phyloP scores from a whole-genome alignment of 2,797 vertebrate species.

The Spheniscus humboldti region DNA sequence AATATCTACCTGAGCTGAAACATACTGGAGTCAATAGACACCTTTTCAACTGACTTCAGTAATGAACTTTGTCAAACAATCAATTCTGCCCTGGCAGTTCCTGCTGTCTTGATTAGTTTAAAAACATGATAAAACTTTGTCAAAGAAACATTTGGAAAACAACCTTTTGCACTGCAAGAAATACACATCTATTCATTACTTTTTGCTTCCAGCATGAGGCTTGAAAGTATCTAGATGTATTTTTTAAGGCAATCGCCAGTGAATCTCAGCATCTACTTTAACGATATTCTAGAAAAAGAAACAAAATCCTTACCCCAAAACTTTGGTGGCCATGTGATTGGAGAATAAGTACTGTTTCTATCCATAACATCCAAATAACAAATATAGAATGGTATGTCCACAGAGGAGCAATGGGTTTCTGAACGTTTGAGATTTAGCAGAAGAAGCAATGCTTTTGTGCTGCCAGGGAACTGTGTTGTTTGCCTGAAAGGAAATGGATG shows the following conservation, averaged over 20 bases:
- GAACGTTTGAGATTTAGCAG: conserved; percentile 52
- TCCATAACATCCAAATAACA: conserved; percentile 84
- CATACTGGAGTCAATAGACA: not conserved
- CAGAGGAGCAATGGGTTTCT: conserved; percentile 40
- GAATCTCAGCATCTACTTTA: not conserved
- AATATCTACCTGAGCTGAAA: not conserved
- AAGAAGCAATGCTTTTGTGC: conserved; percentile 66
- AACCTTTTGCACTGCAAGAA: not conserved
- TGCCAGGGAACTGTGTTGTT: conserved; percentile 76
- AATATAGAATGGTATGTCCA: conserved; percentile 56
- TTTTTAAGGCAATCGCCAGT: not conserved
- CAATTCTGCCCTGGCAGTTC: not conserved
- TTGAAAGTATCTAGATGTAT: not conserved
- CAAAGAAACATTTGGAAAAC: not conserved
- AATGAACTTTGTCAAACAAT: conserved; percentile 7
- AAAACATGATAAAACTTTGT: not conserved
- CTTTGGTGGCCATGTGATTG: conserved; percentile 79
- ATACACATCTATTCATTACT: not conserved
- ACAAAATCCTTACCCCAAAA: conserved; percentile 85
- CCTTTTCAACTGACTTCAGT: not conserved
- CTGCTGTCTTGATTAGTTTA: not conserved
- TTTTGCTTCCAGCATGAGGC: not conserved
- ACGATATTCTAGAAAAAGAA: not conserved
- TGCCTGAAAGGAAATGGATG: conserved; percentile 90
- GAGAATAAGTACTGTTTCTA: conserved; percentile 77